Evolutionary conservation across 2,888 invertebrate species (phyloP), one percentile per base, ranked within the genome.

Genomic region (Panopea generosa): DNA sequence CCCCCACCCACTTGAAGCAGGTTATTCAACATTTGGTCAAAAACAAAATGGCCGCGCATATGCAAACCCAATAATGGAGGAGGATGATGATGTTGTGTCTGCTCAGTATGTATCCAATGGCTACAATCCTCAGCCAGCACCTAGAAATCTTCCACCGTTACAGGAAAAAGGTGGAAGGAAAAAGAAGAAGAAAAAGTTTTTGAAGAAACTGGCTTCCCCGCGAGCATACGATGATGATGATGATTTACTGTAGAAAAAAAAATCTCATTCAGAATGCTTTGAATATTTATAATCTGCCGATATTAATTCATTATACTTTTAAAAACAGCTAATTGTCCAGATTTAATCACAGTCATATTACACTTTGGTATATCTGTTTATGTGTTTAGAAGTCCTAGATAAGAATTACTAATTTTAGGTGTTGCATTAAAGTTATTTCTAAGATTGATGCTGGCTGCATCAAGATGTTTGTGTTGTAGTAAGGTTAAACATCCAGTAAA

Each of bases 131-230:
- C 65, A 70, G 22, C 61, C 55, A 18, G 40, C 45, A n/a, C 57
- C 60, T 20, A 24, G 47, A 18, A 52, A 55, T 11, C 50, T 49
- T 7, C 74, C 59, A 27, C 60, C 69, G 0, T 70, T 70, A 59
- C 49, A 82, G 7, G 22, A 65, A 29, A 20, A 68, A 27, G 59
- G 55, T 3, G 52, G 56, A 11, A 79, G 73, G 56, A 81, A 82
- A 47, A 86, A 86, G 81, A 86, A 86, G 57, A 86, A 86, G 67
- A 84, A 86, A 50, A 78, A 80, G 33, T 63, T 82, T 16, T 53
- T 83, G 43, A 84, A 82, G 66, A 84, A 84, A 72, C 49, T 83
- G 50, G 82, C 79, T 16, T 38, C 73, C 7, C 56, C 81, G 9
- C 65, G 68, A 2, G 22, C 59, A 52, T 45, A 55, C 38, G 56